A percentile compares a stretch with the other conserved stretches of the same genome.
Conservation (phyloP, 1,140 invertebrate genomes). For the Wasmannia auropunctata region DNA sequence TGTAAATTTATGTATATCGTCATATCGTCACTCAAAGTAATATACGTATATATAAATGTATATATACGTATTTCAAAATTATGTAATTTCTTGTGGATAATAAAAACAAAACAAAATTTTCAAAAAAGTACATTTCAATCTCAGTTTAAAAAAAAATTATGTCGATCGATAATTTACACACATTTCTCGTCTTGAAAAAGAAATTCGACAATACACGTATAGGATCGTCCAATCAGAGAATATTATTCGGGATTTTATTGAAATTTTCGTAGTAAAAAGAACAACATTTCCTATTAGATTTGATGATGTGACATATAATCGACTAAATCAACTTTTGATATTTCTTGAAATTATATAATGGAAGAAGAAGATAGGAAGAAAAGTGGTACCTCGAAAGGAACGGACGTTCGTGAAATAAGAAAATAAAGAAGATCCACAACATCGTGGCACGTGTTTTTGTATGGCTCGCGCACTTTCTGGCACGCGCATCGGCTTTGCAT, state of each 20-base stretch:
- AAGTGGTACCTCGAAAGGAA: neutral
- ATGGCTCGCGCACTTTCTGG: slow-evolving; percentile 63
- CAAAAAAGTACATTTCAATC: neutral
- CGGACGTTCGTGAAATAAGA: neutral
- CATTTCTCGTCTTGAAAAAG: neutral
- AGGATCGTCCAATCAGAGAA: neutral
- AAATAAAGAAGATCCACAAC: neutral
- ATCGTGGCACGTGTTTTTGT: slow-evolving; percentile 64
- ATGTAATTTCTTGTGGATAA: neutral
- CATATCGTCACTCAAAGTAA: neutral
- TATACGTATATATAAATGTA: neutral
- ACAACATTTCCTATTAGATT: neutral
- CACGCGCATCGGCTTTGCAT: slow-evolving; percentile 68
- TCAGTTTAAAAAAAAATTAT: neutral
- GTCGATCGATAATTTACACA: neutral
- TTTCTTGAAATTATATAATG: neutral
- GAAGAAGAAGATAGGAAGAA: neutral
- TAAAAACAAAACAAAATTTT: slow-evolving; percentile 3
- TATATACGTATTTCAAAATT: neutral
- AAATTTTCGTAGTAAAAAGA: neutral
- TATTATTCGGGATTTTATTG: neutral
- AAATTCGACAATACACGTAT: neutral
- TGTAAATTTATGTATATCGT: slow-evolving; percentile 29
- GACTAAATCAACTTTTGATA: neutral
- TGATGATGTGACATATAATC: neutral